A percentile compares a stretch with the other conserved stretches of the same genome.
These are phyloP conservation scores for Drosophila tropicalis DNA, from an alignment of 1,140 invertebrate species.

Conservation along the genomic window DNA sequence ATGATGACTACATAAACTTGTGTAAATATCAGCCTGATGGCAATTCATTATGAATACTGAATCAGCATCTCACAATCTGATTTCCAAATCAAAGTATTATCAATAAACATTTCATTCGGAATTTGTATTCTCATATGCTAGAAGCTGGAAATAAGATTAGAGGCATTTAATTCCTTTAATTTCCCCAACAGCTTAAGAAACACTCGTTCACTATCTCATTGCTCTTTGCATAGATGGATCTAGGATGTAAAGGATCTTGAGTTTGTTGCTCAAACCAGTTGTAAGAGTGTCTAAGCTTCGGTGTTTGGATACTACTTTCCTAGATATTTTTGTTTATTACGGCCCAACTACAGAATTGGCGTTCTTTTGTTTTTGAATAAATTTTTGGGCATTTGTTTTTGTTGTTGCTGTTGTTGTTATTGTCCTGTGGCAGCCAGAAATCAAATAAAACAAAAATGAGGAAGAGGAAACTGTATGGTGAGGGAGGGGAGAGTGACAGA, in stretches of 20 bases:
- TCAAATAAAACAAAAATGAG: constrained; percentile 70
- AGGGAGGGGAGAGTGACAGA: neutral
- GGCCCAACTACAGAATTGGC: constrained; percentile 29
- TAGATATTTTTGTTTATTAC: constrained; percentile 58
- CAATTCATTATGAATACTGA: no score
- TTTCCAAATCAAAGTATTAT: no score
- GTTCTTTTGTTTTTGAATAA: constrained; percentile 55
- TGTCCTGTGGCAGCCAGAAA: constrained; percentile 54
- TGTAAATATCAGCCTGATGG: neutral
- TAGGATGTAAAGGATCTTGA: no score
- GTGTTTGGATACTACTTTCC: neutral
- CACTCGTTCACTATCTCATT: no score
- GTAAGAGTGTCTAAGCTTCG: neutral
- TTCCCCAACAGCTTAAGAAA: no score
- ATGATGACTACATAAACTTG: neutral
- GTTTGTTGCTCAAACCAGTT: neutral
- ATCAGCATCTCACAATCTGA: no score
- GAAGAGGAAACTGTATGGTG: neutral
- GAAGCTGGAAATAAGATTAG: no score
- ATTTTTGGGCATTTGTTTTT: constrained; percentile 25
- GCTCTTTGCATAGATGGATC: no score
- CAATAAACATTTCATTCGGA: no score
- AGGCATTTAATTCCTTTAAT: no score
- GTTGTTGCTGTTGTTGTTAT: constrained; percentile 28
- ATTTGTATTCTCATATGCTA: no score